phyloP scores from a whole-genome alignment of 1,140 invertebrate species.

The Magallana angulata region DNA sequence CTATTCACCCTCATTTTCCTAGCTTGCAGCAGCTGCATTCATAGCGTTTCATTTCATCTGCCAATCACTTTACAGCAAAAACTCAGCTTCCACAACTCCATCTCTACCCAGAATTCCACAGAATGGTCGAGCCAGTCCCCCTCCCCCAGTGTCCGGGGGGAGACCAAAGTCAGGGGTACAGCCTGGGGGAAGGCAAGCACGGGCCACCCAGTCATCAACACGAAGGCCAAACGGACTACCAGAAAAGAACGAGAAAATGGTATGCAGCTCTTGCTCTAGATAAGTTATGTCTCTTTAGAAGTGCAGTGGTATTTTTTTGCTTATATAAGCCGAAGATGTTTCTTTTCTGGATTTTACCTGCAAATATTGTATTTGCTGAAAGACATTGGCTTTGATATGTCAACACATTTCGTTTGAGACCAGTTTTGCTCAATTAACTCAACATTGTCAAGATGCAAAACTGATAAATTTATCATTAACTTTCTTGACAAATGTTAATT shows the following conservation, averaged over 20 bases:
- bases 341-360: not conserved
- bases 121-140: conserved; percentile 68
- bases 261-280: conserved; percentile 10
- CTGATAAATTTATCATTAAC: too few species aligned
- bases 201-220: conserved; percentile 65
- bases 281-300: not conserved
- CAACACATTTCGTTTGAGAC: too few species aligned
- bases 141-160: conserved; percentile 60
- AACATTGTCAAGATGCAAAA: too few species aligned
- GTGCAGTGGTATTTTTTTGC: conserved; percentile 14
- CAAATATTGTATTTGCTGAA: not conserved
- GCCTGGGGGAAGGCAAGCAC: conserved; percentile 51
- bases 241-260: conserved; percentile 57
- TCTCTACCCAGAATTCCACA: conserved; percentile 77
- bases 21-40: conserved; percentile 2
- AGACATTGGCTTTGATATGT: too few species aligned
- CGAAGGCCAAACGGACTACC: conserved; percentile 58
- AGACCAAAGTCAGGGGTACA: conserved; percentile 66
- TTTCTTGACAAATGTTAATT: too few species aligned
- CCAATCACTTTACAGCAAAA: conserved; percentile 65
- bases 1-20: conserved; percentile 6
- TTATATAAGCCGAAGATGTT: not conserved
- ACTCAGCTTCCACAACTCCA: conserved; percentile 68
- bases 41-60: conserved; percentile 30
- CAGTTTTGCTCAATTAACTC: too few species aligned